A percentile compares a stretch with the other conserved stretches of the same genome.
Conservation (phyloP, 2,888 invertebrate species). For the Stenodera caucasica region DNA sequence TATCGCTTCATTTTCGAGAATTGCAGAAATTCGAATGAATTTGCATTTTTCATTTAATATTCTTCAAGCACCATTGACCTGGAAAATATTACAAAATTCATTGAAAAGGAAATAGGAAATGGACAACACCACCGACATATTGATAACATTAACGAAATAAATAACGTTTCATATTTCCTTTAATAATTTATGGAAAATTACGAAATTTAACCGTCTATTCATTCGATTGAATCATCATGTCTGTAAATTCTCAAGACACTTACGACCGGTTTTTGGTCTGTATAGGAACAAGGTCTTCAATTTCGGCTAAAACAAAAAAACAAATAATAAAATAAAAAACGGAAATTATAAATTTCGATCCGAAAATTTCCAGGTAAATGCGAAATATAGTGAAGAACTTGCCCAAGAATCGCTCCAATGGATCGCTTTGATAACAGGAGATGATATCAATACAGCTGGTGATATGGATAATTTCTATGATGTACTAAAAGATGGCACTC, state of each 20-base stretch:
- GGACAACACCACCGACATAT: not conserved
- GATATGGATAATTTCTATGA: conserved; percentile 94
- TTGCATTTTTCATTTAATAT: not conserved
- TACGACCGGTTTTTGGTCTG: not conserved
- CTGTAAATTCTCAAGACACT: not conserved
- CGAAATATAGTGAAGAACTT: conserved; percentile 94
- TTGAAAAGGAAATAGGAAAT: not conserved
- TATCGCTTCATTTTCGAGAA: not conserved
- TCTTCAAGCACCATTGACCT: not conserved
- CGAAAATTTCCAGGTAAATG: conserved; percentile 89
- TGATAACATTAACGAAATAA: not conserved
- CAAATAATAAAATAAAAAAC: too few species aligned
- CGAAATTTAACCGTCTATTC: not conserved
- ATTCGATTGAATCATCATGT: not conserved
- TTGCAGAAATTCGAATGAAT: not conserved
- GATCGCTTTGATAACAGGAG: conserved; percentile 86
- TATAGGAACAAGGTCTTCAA: too few species aligned
- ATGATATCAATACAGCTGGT: conserved; percentile 82
- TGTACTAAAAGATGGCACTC: conserved; percentile 84
- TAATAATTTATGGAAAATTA: not conserved
- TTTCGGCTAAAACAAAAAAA: too few species aligned
- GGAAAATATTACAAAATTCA: not conserved
- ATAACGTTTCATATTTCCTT: not conserved
- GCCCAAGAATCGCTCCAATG: conserved; percentile 92
- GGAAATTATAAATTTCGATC: too few species aligned